phyloP scores from a whole-genome alignment of 2,113 vertebrate genomes.

The Strix uralensis region DNA sequence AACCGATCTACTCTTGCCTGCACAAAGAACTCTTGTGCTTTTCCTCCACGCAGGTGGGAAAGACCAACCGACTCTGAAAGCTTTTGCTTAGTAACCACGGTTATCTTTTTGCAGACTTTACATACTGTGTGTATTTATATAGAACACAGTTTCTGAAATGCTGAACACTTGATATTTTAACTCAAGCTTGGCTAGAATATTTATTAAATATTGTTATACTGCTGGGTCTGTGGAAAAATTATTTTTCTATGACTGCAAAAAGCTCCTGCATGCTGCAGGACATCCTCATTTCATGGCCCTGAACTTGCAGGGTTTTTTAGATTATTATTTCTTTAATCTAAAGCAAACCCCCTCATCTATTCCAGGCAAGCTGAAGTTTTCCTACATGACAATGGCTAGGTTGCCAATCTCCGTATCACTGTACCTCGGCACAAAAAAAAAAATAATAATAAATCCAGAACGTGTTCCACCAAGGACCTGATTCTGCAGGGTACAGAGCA shows the following conservation, averaged over 20 bases:
- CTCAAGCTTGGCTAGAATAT: not conserved
- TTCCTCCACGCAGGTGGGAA: constrained; percentile 65
- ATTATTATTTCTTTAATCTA: not conserved
- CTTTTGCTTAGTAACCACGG: not conserved
- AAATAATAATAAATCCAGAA: not conserved
- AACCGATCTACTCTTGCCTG: constrained; percentile 46
- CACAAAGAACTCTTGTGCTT: constrained; percentile 75
- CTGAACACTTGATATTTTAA: not conserved
- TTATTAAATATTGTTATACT: not conserved
- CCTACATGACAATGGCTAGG: not conserved
- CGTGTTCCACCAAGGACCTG: accelerated
- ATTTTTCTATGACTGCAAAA: not conserved
- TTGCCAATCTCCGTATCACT: not conserved
- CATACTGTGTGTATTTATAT: not conserved
- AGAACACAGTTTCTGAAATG: not conserved
- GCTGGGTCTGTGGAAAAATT: not conserved
- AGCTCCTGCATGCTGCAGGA: not conserved
- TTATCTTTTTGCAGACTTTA: not conserved
- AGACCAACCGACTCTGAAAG: constrained; percentile 36
- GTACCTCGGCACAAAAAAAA: not conserved
- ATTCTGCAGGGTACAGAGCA: not conserved
- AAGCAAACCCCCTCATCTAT: not conserved
- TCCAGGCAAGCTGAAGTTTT: not conserved
- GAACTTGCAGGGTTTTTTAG: not conserved
- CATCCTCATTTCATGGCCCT: not conserved